phyloP scores from a whole-genome alignment of 2,797 vertebrate genomes.

The Hylomyscus alleni region DNA sequence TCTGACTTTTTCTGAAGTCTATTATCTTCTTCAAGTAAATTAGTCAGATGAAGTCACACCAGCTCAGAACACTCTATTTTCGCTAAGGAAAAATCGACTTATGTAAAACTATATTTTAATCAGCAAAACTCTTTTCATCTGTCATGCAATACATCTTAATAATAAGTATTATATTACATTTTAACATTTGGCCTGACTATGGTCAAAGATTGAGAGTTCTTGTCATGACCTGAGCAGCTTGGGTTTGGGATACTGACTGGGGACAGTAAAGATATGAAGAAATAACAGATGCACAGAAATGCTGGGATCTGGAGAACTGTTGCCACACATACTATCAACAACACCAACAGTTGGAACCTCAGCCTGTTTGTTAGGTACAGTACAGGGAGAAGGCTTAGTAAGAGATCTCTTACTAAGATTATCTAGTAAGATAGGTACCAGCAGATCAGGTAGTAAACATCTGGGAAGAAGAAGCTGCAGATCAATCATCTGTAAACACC shows the following conservation, averaged over 20 bases:
- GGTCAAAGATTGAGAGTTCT: neutral
- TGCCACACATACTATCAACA: neutral
- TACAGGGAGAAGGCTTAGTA: neutral
- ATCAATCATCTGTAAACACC: neutral
- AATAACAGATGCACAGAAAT: neutral
- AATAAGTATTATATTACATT: neutral
- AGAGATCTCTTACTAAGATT: too few relatives aligned
- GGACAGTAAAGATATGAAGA: neutral
- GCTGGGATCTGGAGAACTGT: neutral
- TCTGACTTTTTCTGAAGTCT: slow-evolving; percentile 27
- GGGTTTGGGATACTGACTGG: neutral
- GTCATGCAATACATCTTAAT: neutral
- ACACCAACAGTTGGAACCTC: neutral
- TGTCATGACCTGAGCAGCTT: neutral
- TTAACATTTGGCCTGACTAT: neutral
- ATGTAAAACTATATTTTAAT: neutral
- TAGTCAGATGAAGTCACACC: neutral
- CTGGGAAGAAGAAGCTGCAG: neutral
- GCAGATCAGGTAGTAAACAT: neutral
- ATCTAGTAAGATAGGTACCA: too few relatives aligned
- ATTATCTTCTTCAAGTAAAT: neutral
- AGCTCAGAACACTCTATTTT: neutral
- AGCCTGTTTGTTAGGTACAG: neutral
- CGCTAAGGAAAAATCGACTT: neutral
- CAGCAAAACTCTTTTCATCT: slow-evolving; percentile 1